Evolutionary conservation across 1,140 invertebrate species (phyloP).

Genomic region (Pachypeltis micranthus): DNA sequence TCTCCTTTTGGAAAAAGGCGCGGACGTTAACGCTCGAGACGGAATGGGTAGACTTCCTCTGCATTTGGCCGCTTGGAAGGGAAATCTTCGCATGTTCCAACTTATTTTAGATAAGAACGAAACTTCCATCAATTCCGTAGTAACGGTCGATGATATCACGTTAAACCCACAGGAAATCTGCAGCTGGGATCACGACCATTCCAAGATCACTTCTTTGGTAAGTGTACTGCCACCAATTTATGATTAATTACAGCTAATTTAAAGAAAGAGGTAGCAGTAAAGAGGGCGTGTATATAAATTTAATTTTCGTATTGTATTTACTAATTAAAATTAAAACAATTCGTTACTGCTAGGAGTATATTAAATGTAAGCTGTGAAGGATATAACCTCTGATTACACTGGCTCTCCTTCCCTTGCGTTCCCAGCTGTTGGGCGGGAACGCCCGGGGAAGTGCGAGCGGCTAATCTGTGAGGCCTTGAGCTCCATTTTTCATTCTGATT

Average conservation of each 20-base stretch:
- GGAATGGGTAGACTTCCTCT: constrained; percentile 35
- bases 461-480: no score
- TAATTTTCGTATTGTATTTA: no score
- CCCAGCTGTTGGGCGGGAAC: no score
- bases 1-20: constrained; percentile 34
- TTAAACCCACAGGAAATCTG: not conserved
- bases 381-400: no score
- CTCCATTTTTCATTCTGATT: no score
- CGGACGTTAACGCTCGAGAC: constrained; percentile 34
- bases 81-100: constrained; percentile 34
- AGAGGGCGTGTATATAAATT: no score
- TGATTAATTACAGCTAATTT: not conserved
- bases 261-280: not conserved
- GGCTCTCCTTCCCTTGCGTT: no score
- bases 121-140: not conserved
- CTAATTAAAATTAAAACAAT: no score
- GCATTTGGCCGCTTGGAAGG: constrained; percentile 38
- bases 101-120: not conserved
- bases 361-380: no score
- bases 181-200: constrained; percentile 1
- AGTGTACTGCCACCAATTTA: no score
- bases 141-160: not conserved
- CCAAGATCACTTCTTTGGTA: not conserved
- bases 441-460: no score
- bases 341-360: no score